Evolutionary conservation across 2,888 invertebrate genomes (phyloP).

Genomic region (Xestia sexstrigata): DNA sequence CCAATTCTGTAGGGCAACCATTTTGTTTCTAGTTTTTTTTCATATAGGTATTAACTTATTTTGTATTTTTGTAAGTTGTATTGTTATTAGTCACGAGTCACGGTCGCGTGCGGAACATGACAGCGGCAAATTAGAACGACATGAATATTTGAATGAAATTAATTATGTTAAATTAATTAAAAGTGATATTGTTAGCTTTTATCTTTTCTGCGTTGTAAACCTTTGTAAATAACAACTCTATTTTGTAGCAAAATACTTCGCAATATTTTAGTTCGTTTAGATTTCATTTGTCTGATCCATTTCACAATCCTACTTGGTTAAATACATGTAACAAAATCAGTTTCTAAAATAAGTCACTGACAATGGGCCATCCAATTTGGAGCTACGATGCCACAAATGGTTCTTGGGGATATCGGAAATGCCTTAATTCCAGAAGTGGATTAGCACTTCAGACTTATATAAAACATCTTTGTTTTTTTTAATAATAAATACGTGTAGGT

Average conservation of each 20-base stretch:
- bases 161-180: constrained; percentile 47
- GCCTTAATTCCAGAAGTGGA: not conserved
- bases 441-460: not conserved
- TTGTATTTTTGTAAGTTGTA: not conserved
- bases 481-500: not conserved
- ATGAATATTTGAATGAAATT: constrained; percentile 50
- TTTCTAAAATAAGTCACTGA: not conserved
- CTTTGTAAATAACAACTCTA: not conserved
- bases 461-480: not conserved
- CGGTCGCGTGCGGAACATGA: constrained; percentile 57
- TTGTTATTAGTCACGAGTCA: constrained; percentile 41
- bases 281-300: not conserved
- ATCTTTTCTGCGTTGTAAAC: not conserved
- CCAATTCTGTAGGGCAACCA: not conserved
- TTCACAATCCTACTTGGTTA: not conserved
- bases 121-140: constrained; percentile 43
- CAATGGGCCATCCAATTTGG: not conserved
- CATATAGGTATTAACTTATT: no score
- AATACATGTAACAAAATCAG: not conserved
- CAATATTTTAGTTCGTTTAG: not conserved
- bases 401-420: not conserved
- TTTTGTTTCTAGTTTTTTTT: constrained; percentile 18
- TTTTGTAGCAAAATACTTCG: not conserved
- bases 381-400: not conserved
- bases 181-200: constrained; percentile 9